Evolutionary conservation across 2,797 vertebrate species (phyloP).

Genomic region (Schizopygopsis pylzovi): DNA sequence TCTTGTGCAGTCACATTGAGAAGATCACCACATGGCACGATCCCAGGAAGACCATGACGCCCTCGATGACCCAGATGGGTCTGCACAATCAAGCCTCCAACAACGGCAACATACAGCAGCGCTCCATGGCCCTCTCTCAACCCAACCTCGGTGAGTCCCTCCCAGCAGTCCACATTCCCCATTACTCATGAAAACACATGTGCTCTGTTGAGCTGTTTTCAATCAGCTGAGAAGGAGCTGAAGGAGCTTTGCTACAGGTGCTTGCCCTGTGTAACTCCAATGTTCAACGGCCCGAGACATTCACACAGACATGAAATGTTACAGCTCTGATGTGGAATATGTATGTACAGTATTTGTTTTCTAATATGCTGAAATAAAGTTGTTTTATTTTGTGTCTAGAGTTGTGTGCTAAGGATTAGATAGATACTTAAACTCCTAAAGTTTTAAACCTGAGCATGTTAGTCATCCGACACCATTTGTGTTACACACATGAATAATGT

Average conservation of each 20-base stretch:
- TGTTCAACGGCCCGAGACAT: background rate
- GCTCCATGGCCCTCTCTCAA: slow-evolving; percentile 83
- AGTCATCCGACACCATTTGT: background rate
- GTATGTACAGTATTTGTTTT: background rate
- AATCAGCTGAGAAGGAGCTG: background rate
- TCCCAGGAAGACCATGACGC: slow-evolving; percentile 83
- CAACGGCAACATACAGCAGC: slow-evolving; percentile 69
- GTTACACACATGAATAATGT: background rate
- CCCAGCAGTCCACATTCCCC: background rate
- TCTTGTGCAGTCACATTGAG: slow-evolving; percentile 84
- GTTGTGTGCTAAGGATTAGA: background rate
- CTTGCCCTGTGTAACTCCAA: background rate
- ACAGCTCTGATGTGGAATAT: background rate
- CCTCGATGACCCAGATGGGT: slow-evolving; percentile 77
- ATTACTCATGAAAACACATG: background rate
- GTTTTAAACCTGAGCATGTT: background rate
- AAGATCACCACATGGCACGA: slow-evolving; percentile 93
- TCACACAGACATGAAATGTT: background rate
- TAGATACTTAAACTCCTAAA: background rate
- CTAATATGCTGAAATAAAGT: background rate
- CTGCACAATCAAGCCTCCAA: slow-evolving; percentile 73
- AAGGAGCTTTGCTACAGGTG: background rate
- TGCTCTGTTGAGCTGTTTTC: background rate
- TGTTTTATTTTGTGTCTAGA: background rate
- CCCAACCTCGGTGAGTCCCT: slow-evolving; percentile 82